Percentiles rank a stretch among this genome's conserved stretches.
Evolutionary conservation across 2,113 vertebrate genomes (phyloP).

Genomic region (Pelmatolapia mariae): DNA sequence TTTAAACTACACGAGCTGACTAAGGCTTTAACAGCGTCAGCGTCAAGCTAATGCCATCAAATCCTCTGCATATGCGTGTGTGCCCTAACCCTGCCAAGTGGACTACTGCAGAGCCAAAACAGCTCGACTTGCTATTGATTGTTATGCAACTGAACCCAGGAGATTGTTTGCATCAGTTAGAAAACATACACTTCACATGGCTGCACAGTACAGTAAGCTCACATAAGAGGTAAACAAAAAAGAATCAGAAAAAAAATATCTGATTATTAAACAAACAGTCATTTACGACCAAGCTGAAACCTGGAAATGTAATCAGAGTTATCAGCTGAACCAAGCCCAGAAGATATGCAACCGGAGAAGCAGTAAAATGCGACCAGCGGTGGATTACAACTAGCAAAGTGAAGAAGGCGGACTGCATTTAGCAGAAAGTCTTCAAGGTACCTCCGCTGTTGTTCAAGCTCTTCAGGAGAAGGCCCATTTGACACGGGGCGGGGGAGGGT

Average conservation of each 20-base stretch:
- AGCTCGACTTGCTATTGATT: constrained; percentile 9
- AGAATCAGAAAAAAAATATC: background rate
- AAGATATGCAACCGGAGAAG: background rate
- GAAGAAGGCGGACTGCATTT: background rate
- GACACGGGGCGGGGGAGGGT: constrained; percentile 66
- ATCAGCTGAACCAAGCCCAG: background rate
- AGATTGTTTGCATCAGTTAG: background rate
- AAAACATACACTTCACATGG: background rate
- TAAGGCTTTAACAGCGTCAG: constrained; percentile 44
- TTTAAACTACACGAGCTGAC: constrained; percentile 35
- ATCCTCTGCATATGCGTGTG: constrained; percentile 45
- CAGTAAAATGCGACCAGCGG: background rate
- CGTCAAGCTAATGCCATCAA: constrained; percentile 56
- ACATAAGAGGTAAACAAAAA: background rate
- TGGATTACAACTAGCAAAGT: background rate
- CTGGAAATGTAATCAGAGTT: background rate
- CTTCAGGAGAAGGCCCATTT: constrained; percentile 82
- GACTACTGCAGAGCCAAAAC: constrained; percentile 23
- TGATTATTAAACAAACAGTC: background rate
- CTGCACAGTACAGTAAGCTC: background rate
- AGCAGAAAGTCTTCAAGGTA: constrained; percentile 27
- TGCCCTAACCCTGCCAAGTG: constrained; percentile 11
- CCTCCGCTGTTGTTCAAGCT: constrained; percentile 83
- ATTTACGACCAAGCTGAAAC: background rate
- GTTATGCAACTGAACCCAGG: constrained; percentile 26